A percentile compares a stretch with the other conserved stretches of the same genome.
phyloP scores from a whole-genome alignment of 2,113 vertebrate species.

The Callithrix jacchus region DNA sequence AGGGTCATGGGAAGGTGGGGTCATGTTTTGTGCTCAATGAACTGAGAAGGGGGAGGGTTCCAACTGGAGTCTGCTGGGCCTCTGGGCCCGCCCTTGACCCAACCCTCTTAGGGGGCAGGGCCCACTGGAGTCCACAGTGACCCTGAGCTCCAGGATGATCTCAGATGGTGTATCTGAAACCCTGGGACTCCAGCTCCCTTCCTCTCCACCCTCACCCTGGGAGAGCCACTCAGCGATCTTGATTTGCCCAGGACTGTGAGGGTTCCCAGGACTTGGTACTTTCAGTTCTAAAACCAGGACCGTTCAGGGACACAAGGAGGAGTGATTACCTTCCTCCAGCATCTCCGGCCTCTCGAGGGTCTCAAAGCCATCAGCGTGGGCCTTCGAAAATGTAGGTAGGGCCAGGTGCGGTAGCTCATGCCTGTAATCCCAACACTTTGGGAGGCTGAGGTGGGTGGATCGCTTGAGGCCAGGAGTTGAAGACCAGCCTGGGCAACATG shows the following conservation, averaged over 20 bases:
- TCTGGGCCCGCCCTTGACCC: neutral
- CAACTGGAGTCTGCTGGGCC: constrained; percentile 32
- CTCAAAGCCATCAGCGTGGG: neutral
- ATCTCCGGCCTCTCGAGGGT: neutral
- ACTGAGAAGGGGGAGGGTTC: neutral
- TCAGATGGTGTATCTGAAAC: neutral
- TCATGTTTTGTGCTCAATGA: neutral
- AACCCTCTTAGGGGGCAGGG: neutral
- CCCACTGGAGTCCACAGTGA: neutral
- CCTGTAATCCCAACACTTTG: no score
- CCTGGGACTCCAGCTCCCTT: neutral
- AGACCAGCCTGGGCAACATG: no score
- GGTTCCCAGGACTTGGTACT: neutral
- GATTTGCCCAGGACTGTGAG: neutral
- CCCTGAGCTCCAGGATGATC: neutral
- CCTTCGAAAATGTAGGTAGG: neutral
- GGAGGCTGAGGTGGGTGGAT: no score
- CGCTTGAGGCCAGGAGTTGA: no score
- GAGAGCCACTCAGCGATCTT: no score
- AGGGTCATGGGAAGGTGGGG: constrained; percentile 61
- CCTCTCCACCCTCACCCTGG: neutral
- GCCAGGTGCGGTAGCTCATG: neutral
- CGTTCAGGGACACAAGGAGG: neutral
- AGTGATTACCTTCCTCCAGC: neutral
- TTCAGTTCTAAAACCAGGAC: neutral